phyloP scores from a whole-genome alignment of 2,888 invertebrate species.

The Nephrotoma flavescens region DNA sequence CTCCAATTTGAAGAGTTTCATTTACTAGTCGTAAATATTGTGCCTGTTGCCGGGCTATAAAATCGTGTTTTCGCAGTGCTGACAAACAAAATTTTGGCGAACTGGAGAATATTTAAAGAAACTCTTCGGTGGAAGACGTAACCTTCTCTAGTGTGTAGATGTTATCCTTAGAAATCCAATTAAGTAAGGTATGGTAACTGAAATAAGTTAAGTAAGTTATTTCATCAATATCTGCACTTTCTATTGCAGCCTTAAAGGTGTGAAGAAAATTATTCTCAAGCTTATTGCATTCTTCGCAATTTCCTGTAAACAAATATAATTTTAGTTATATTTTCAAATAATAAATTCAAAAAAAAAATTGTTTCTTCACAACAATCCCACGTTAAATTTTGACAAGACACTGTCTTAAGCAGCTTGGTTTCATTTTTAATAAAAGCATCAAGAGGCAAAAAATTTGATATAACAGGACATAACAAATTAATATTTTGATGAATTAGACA shows the following conservation, averaged over 20 bases:
- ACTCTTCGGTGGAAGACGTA: neutral
- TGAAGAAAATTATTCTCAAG: neutral
- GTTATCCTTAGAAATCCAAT: neutral
- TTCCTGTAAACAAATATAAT: neutral
- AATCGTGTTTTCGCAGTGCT: neutral
- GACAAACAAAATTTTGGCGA: neutral
- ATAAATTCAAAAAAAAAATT: too few species aligned
- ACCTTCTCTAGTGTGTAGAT: neutral
- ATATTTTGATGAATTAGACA: neutral
- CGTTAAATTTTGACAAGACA: neutral
- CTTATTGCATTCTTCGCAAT: neutral
- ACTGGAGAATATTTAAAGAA: neutral
- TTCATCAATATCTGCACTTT: neutral
- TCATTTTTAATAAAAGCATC: neutral
- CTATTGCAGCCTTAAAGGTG: neutral
- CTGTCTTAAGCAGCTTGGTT: neutral
- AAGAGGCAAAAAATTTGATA: neutral
- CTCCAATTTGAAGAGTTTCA: neutral
- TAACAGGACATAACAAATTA: neutral
- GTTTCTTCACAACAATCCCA: neutral
- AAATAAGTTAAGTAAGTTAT: neutral
- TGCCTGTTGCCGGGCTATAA: neutral
- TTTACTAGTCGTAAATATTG: neutral
- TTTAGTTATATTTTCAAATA: too few species aligned
- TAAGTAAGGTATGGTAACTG: too few species aligned